Evolutionary conservation across 2,888 invertebrate genomes (phyloP).

Genomic region (Drosophila affinis): DNA sequence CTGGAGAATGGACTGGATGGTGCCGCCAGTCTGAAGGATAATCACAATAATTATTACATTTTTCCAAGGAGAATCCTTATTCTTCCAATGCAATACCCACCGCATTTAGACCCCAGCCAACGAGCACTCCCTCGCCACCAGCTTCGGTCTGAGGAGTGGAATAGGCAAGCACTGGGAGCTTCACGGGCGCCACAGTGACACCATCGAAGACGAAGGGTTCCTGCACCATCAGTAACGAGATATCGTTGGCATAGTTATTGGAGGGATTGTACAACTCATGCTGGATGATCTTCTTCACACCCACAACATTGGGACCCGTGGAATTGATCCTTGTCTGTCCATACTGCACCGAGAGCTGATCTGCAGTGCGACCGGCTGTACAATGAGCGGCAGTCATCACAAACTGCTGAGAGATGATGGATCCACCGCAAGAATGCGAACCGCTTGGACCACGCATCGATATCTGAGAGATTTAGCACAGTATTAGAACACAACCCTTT

Average conservation of each 20-base stretch:
- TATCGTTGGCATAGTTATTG: constrained; percentile 82
- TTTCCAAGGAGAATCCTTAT: neutral
- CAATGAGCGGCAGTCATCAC: constrained; percentile 81
- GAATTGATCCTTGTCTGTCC: constrained; percentile 63
- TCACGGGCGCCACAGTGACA: constrained; percentile 69
- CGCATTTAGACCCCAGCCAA: constrained; percentile 81
- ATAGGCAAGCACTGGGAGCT: constrained; percentile 66
- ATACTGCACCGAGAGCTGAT: constrained; percentile 67
- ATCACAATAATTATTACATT: neutral
- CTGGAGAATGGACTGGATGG: constrained; percentile 78
- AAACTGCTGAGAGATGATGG: constrained; percentile 68
- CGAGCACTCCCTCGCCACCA: constrained; percentile 66
- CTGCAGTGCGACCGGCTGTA: constrained; percentile 40
- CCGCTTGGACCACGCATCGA: constrained; percentile 70
- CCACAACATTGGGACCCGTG: constrained; percentile 66
- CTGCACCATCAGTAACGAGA: constrained; percentile 81
- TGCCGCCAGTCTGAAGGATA: constrained; percentile 80
- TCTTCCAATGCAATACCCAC: constrained; percentile 43
- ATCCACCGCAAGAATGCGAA: constrained; percentile 76
- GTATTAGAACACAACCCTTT: neutral
- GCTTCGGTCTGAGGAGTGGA: constrained; percentile 64
- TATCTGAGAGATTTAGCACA: constrained; percentile 34
- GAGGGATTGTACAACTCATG: constrained; percentile 78
- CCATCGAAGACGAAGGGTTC: constrained; percentile 70
- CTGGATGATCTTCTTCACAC: constrained; percentile 71